These are phyloP conservation scores for Epirrita christyi DNA, from an alignment of 2,888 invertebrate species.

Conservation along the genomic window DNA sequence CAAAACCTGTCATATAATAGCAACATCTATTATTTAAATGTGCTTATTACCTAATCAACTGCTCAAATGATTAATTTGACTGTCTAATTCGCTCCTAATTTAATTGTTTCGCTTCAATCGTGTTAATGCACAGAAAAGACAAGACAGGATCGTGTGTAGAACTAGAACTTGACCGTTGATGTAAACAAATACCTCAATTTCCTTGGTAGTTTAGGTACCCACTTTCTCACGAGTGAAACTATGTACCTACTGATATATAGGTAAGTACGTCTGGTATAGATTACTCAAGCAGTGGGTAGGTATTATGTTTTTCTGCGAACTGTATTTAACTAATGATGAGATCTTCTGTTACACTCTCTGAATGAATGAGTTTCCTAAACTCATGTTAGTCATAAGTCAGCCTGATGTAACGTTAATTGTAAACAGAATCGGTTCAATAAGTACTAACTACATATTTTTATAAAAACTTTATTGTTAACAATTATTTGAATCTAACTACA, in stretches of 20 bases:
- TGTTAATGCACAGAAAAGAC: slow-evolving; percentile 28
- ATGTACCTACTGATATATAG: slow-evolving; percentile 44
- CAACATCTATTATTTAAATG: slow-evolving; percentile 20
- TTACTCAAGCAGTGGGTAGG: slow-evolving; percentile 53
- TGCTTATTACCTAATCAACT: slow-evolving; percentile 38
- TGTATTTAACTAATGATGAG: slow-evolving; percentile 27
- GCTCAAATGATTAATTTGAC: slow-evolving; percentile 10
- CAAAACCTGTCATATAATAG: slow-evolving; percentile 15
- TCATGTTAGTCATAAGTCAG: slow-evolving; percentile 10
- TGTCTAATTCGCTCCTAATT: slow-evolving; percentile 14
- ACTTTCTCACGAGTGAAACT: slow-evolving; percentile 74
- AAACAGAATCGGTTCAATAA: slow-evolving; percentile 11
- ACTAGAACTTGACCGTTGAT: slow-evolving; percentile 37
- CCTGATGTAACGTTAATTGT: not conserved
- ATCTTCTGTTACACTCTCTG: slow-evolving; percentile 43
- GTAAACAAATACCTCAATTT: slow-evolving; percentile 44
- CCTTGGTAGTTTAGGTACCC: slow-evolving; percentile 46
- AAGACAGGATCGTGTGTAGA: slow-evolving; percentile 28
- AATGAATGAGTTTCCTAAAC: slow-evolving; percentile 37
- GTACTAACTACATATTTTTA: slow-evolving; percentile 34
- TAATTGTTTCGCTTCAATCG: slow-evolving; percentile 8
- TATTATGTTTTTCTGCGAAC: slow-evolving; percentile 55
- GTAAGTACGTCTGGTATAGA: slow-evolving; percentile 49
- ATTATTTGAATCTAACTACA: slow-evolving; percentile 62
- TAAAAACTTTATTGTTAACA: slow-evolving; percentile 61